phyloP scores from a whole-genome alignment of 2,113 vertebrate genomes.

The Thinocorus orbignyianus region DNA sequence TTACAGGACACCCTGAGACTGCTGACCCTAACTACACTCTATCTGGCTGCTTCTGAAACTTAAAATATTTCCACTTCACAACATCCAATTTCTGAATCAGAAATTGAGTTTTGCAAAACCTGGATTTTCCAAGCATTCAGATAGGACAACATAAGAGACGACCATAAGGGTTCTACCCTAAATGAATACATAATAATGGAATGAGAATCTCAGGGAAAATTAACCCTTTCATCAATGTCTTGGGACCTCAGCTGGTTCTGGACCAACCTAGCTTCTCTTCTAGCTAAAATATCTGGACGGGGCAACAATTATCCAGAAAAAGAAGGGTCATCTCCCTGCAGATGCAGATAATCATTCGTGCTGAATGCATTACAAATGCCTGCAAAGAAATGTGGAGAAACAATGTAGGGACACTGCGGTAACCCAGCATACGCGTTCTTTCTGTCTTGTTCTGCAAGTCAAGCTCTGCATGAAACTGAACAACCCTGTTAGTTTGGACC shows the following conservation, averaged over 20 bases:
- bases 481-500: neutral
- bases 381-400: neutral
- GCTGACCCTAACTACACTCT: neutral
- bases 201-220: neutral
- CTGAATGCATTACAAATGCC: neutral
- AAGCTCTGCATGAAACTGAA: rapidly evolving
- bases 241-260: neutral
- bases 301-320: neutral
- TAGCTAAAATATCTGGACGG: neutral
- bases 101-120: neutral
- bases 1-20: neutral
- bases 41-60: neutral
- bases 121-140: neutral
- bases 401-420: neutral
- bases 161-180: neutral
- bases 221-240: neutral
- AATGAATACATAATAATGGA: neutral
- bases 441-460: neutral
- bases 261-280: neutral
- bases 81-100: too few relatives aligned
- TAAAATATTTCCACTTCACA: neutral
- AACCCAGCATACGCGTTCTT: neutral
- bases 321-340: neutral
- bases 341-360: neutral
- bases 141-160: neutral